phyloP scores from a whole-genome alignment of 2,797 vertebrate genomes.

The Cirrhinus mrigala region DNA sequence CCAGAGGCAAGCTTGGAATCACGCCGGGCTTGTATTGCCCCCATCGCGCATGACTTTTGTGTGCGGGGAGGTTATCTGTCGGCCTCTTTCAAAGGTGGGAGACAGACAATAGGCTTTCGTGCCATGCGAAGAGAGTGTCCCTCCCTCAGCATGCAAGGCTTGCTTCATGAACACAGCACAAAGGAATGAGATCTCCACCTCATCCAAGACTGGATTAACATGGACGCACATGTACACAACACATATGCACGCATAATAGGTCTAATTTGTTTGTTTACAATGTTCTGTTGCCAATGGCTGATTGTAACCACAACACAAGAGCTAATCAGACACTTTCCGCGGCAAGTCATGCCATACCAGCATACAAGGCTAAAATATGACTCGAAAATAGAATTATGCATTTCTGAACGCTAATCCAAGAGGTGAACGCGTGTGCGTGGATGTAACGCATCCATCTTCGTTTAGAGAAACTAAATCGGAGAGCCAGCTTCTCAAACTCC shows the following conservation, averaged over 20 bases:
- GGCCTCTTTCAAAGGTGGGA: conserved; percentile 55
- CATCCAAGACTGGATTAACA: conserved; percentile 49
- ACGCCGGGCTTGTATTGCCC: conserved; percentile 60
- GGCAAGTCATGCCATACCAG: conserved; percentile 27
- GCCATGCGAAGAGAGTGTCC: conserved; percentile 59
- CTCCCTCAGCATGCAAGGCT: conserved; percentile 53
- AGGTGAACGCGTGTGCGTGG: not conserved
- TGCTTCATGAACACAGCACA: conserved; percentile 48
- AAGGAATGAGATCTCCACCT: conserved; percentile 51
- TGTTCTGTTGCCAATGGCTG: conserved; percentile 43
- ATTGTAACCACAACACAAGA: conserved; percentile 47
- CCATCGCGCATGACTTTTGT: conserved; percentile 55
- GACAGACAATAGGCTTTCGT: conserved; percentile 66
- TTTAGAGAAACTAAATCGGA: conserved; percentile 12
- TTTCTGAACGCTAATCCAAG: conserved; percentile 6
- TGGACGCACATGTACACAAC: conserved; percentile 44
- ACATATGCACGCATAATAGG: conserved; percentile 53
- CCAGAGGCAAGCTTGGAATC: conserved; percentile 53
- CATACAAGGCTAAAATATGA: conserved; percentile 25
- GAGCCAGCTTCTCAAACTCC: conserved; percentile 26
- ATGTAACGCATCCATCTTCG: conserved; percentile 29
- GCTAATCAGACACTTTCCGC: conserved; percentile 30
- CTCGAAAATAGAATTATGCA: conserved; percentile 11
- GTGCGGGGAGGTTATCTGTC: conserved; percentile 54
- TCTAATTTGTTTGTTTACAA: conserved; percentile 52